Evolutionary conservation across 1,140 invertebrate genomes (phyloP).

Genomic region (Megathymus violae): DNA sequence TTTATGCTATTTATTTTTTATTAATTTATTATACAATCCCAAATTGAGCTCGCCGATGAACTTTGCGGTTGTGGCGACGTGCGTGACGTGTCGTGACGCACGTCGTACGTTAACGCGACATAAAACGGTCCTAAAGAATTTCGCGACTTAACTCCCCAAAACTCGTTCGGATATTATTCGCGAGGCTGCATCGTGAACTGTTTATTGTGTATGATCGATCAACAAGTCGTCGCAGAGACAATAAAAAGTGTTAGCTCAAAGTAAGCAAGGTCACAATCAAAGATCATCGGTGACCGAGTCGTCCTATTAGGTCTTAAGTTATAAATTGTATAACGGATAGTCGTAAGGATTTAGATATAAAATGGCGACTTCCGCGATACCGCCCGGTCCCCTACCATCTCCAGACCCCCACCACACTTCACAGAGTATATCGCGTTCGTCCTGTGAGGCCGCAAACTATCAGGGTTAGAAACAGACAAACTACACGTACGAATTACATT

Average conservation of each 20-base stretch:
- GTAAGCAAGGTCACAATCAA: not conserved
- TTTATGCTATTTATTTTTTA: conserved; percentile 11
- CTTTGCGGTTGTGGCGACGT: not conserved
- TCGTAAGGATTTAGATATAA: conserved; percentile 11
- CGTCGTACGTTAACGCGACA: not conserved
- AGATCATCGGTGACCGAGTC: conserved; percentile 12
- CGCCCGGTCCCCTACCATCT: conserved; percentile 3
- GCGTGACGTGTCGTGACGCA: too few relatives aligned
- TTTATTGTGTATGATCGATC: not conserved
- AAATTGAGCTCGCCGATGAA: conserved; percentile 12
- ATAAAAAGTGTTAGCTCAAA: conserved; percentile 2
- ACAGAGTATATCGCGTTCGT: conserved; percentile 2
- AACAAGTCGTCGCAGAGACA: conserved; percentile 8
- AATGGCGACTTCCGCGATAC: conserved; percentile 11
- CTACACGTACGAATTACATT: conserved; percentile 5
- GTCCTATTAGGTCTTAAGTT: conserved; percentile 17
- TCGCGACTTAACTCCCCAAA: not conserved
- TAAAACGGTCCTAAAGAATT: conserved; percentile 8
- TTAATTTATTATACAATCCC: conserved; percentile 13
- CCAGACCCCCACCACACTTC: not conserved
- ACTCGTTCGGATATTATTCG: not conserved
- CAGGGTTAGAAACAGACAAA: conserved; percentile 5
- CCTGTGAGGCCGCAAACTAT: conserved; percentile 8
- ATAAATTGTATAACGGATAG: conserved; percentile 11
- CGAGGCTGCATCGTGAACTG: not conserved